Base-by-base conservation (phyloP, 2,113 vertebrate species). In the Morone saxatilis region DNA sequence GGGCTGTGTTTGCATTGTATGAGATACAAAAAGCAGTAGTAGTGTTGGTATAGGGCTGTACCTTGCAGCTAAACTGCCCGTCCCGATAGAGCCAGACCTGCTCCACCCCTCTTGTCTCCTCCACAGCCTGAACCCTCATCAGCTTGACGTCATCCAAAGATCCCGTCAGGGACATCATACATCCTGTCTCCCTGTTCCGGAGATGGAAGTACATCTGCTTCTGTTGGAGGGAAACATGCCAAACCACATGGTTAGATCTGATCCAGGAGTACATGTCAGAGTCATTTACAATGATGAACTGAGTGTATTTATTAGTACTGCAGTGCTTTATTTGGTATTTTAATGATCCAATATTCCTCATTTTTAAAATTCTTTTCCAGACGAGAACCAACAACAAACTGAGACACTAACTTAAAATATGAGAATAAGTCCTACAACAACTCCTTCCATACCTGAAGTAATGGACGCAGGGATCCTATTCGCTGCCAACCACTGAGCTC, bases 1-100 rank as follows among this genome's bases (percentile, higher is more conserved):
- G 10, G 11, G 3, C 17, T 40, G 14, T 13, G 59, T 1, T 59
- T 31, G 13, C 12, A 59, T 43, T 43, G 5, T 41, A 40, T 22
- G 20, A 19, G 70, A 14, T 10, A 31, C 5, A n/a, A 60, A 47
- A 56, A 47, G 41, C 40, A 41, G 62, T 62, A 14, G 25, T 48
- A 31, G 2, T 14, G 57, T 7, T 43, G 17, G 9, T 31, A 5
- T 5, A 4, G 19, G 6, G 5, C 3, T 0, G 89, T 92, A 99
- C 98, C 97, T 96, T 97, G 94, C 96, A 97, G 77, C 83, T 94
- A 86, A 99, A 93, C 76, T 92, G 95, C 68, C 98, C 98, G 11
- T 97, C 95, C 65, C 95, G 95, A 79, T 98, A 99, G 84, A 97
- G 88, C 98, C 98, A 99, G 53, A 97, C 89, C 94, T 99, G 97